Evolutionary conservation across 2,888 invertebrate genomes (phyloP).

Genomic region (Rhagophthalmus giganteus): DNA sequence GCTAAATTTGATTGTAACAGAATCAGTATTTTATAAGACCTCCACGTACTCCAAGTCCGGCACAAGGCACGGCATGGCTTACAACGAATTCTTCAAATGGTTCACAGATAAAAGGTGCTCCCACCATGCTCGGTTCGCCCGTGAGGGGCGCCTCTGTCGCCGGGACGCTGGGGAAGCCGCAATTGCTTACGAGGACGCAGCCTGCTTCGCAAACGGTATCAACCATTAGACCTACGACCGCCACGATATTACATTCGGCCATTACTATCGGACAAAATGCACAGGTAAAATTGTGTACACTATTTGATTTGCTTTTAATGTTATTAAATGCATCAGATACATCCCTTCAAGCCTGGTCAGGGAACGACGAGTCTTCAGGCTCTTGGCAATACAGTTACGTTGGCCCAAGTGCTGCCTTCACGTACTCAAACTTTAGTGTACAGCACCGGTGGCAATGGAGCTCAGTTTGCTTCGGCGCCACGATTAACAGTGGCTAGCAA

Average conservation of each 20-base stretch:
- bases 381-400: constrained; percentile 48
- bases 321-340: constrained; percentile 36
- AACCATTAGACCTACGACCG: constrained; percentile 48
- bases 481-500: constrained; percentile 49
- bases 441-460: constrained; percentile 43
- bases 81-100: constrained; percentile 49
- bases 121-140: constrained; percentile 52
- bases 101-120: constrained; percentile 51
- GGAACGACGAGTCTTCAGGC: constrained; percentile 47
- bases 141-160: constrained; percentile 49
- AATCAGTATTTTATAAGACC: constrained; percentile 49
- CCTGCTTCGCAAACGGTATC: constrained; percentile 43
- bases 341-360: constrained; percentile 49
- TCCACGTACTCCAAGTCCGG: constrained; percentile 53
- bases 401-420: constrained; percentile 51
- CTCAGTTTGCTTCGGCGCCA: constrained; percentile 44
- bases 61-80: constrained; percentile 51
- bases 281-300: constrained; percentile 41
- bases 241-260: constrained; percentile 51
- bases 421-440: constrained; percentile 54
- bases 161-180: constrained; percentile 43
- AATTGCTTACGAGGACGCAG: constrained; percentile 49
- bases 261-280: constrained; percentile 52
- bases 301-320: constrained; percentile 10
- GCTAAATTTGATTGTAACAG: constrained; percentile 25